Evolutionary conservation across 2,797 vertebrate genomes (phyloP).

Genomic region (Coregonus suidteri): DNA sequence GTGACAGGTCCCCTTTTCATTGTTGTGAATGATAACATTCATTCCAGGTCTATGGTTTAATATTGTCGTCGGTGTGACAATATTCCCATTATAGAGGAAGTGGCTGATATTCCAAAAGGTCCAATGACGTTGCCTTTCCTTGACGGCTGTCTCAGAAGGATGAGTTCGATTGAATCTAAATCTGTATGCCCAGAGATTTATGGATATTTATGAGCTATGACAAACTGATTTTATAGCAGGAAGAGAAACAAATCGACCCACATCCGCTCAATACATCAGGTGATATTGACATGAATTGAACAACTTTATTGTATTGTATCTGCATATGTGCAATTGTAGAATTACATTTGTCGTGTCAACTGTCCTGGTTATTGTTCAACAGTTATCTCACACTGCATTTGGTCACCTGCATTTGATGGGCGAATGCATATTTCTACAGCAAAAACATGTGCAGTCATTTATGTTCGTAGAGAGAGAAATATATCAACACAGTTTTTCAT

Average conservation of each 20-base stretch:
- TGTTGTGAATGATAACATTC: no score
- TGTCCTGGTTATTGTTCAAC: neutral
- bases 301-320: conserved; percentile 14
- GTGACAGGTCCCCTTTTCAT: no score
- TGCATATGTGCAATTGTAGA: neutral
- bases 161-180: neutral
- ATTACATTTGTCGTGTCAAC: neutral
- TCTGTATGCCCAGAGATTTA: conserved; percentile 47
- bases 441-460: no score
- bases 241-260: no score
- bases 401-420: no score
- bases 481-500: neutral
- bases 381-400: neutral
- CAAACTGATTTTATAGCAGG: conserved; percentile 49
- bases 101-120: conserved; percentile 26
- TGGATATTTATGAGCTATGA: conserved; percentile 53
- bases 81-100: conserved; percentile 31
- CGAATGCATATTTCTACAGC: no score
- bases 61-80: no score
- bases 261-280: conserved; percentile 47
- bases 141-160: neutral
- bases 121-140: neutral
- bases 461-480: no score
- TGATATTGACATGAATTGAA: conserved; percentile 22
- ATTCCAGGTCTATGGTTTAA: no score